Evolutionary conservation across 1,140 invertebrate species (phyloP).

Genomic region (Planococcus citri): DNA sequence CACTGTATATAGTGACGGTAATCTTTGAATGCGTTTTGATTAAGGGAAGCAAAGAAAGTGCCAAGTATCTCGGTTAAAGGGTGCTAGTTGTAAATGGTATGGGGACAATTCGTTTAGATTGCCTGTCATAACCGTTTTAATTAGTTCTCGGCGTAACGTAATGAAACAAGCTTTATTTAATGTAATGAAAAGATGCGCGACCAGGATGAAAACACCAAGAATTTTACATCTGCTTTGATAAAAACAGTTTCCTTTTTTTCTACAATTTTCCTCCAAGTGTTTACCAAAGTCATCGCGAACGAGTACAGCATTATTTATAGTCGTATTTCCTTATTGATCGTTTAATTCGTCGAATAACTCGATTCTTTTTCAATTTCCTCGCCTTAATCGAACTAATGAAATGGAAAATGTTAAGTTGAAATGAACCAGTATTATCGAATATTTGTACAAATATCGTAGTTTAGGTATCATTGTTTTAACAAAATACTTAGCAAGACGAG

Average conservation of each 20-base stretch:
- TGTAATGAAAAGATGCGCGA: constrained; percentile 14
- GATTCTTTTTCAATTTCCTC: background rate
- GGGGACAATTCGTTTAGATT: constrained; percentile 20
- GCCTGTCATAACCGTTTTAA: constrained; percentile 20
- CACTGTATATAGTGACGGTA: background rate
- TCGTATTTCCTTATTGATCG: background rate
- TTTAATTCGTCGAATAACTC: background rate
- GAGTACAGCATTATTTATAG: background rate
- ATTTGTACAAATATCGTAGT: background rate
- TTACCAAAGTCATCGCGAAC: background rate
- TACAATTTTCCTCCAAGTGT: background rate
- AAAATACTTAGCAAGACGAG: background rate
- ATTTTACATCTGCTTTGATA: background rate
- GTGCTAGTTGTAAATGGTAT: constrained; percentile 16
- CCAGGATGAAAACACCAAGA: background rate
- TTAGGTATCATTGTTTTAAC: background rate
- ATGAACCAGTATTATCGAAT: no score
- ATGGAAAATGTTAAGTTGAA: no score
- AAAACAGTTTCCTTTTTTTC: constrained; percentile 13
- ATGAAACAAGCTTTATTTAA: constrained; percentile 20
- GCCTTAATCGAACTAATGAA: no score
- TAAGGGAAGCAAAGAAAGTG: constrained; percentile 16
- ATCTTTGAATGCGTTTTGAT: constrained; percentile 18
- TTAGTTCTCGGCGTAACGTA: constrained; percentile 18
- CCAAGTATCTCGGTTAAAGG: constrained; percentile 16